Evolutionary conservation across 2,113 vertebrate genomes (phyloP), one percentile per base, ranked within the genome.

Genomic region (Paratilapia polleni): DNA sequence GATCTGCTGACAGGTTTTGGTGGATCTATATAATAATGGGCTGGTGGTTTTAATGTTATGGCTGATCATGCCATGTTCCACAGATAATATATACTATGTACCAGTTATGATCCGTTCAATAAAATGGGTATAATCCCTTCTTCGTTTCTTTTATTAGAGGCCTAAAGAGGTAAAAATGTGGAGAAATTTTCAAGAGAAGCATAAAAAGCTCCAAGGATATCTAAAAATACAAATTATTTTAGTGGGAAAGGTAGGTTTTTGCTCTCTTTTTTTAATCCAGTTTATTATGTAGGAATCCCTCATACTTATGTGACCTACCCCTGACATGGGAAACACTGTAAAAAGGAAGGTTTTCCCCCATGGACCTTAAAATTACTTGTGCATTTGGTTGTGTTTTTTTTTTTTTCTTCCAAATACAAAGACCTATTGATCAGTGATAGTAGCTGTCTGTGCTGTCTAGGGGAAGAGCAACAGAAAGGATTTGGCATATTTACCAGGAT

Each of bases 401-500:
- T 38, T 38, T 8, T 38, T 38, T 6, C 7, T 38, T 8, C 11
- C 11, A 12, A 43, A 43, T 43, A 9, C 2, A 11, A n/a, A n/a
- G 14, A 31, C 20, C 8, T 57, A 14, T 4, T n/a, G 20, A 47
- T 10, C 5, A 43, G 41, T 70, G 22, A 24, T 28, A 49, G 15
- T 19, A 34, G 34, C 34, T 49, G 24, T 70, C 47, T 68, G 8
- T 68, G 63, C 0, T 47, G n/a, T 17, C 17, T 31, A 5, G 20
- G 4, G 66, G 43, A 15, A 15, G 14, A 10, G 9, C 20, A 17
- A 49, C n/a, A 38, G 6, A 58, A 15, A 3, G 15, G 10, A 43
- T 22, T 20, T 61, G 7, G 26, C 6, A 73, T 2, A 20, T 88
- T 94, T 96, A 99, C 98, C 97, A 97, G 94, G 80, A 99, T 95